Evolutionary conservation across 2,113 vertebrate genomes (phyloP).

Genomic region (Atherinomorus stipes): DNA sequence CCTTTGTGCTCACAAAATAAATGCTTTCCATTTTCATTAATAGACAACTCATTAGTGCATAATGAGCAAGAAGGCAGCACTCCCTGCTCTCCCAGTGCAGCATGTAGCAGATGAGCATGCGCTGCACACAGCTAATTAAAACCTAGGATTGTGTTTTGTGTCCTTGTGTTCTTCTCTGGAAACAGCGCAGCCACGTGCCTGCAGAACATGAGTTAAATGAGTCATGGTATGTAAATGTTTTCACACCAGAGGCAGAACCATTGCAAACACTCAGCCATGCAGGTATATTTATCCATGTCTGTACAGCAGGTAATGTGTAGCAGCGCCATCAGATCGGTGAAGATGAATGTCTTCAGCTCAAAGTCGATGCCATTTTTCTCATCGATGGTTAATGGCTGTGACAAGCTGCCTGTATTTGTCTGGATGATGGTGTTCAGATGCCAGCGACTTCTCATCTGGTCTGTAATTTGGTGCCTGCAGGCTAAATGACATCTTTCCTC

Average conservation of each 20-base stretch:
- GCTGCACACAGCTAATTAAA: constrained; percentile 75
- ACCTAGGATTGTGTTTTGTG: constrained; percentile 47
- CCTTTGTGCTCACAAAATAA: constrained; percentile 84
- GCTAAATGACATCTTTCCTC: constrained; percentile 10
- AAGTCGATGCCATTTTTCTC: constrained; percentile 13
- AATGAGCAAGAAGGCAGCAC: constrained; percentile 79
- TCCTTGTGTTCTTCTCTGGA: constrained; percentile 39
- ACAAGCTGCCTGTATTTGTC: constrained; percentile 13
- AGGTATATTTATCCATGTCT: background rate
- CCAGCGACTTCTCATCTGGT: constrained; percentile 28
- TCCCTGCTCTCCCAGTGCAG: constrained; percentile 63
- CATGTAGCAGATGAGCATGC: constrained; percentile 64
- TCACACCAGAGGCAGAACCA: constrained; percentile 14
- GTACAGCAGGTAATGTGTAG: background rate
- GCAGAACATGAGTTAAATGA: constrained; percentile 53
- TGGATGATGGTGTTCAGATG: background rate
- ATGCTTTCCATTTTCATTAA: constrained; percentile 88
- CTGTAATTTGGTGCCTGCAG: constrained; percentile 18
- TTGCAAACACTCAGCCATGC: background rate
- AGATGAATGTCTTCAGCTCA: background rate
- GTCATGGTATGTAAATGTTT: constrained; percentile 41
- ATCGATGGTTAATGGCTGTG: constrained; percentile 10
- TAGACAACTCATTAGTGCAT: constrained; percentile 86
- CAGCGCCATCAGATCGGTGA: background rate
- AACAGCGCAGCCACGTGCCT: constrained; percentile 27